Evolutionary conservation across 2,113 vertebrate genomes (phyloP), one percentile per base, ranked within the genome.

Genomic region (Peromyscus leucopus): DNA sequence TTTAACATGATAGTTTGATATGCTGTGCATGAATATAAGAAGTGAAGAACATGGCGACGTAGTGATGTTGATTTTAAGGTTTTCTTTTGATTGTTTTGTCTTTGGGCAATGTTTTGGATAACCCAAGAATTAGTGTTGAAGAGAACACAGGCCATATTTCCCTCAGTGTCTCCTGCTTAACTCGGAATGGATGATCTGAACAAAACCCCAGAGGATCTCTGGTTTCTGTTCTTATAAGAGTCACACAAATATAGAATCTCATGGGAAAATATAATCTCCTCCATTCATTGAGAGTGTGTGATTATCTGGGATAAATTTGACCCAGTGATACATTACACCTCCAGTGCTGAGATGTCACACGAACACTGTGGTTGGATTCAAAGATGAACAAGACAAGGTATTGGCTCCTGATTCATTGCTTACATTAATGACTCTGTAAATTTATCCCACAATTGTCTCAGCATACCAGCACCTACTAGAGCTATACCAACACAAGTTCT

Each of bases 1-100:
- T 96, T 97, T 94, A 96, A 92, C 51, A 5, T 84, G 59, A 84
- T 88, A 94, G 51, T 36, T 36, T 90, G 13, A 78, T 3, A 3
- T 16, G 15, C 28, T 82, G 42, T 24, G 13, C 46, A 89, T 46
- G 57, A 82, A 63, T 97, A 78, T 95, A 93, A 94, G 97, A 96
- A 96, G 78, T 48, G 42, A 92, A 12, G 82, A 26, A 74, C 83
- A 5, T 13, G n/a, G 65, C 39, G 51, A 3, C 61, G 5, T 42
- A 75, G 71, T 33, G 69, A 1, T 82, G 12, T 36, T 88, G 69
- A 31, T 85, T 74, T 91, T 61, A 55, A 92, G 72, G 19, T 24
- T 89, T 48, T 89, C 51, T 85, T 94, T 11, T 91, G 97, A 96
- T 80, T 78, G 33, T 63, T 96, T 78, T 24, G 71, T 95, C 80